Conservation (phyloP, 2,888 invertebrate species). For the Athripsodes cinereus region DNA sequence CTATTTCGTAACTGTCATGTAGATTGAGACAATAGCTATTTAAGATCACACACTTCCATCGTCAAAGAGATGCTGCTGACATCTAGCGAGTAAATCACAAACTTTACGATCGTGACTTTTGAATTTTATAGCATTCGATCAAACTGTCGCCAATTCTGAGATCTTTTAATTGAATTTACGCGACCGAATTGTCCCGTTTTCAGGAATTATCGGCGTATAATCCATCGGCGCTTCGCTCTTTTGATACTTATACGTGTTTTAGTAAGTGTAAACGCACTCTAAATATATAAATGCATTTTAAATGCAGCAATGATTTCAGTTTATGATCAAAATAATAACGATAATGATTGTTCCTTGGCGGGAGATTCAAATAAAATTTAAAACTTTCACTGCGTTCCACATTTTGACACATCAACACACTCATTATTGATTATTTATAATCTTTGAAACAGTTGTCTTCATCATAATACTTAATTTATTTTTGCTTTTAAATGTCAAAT, state of each 20-base stretch:
- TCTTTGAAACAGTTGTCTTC: background rate
- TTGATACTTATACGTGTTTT: background rate
- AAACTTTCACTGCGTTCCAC: background rate
- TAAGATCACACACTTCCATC: conserved; percentile 7
- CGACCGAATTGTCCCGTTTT: background rate
- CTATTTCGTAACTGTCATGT: too few relatives aligned
- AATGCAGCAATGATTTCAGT: background rate
- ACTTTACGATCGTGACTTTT: conserved; percentile 14
- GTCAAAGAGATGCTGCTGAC: conserved; percentile 3
- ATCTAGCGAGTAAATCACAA: conserved; percentile 17
- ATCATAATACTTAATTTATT: background rate
- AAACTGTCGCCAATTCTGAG: conserved; percentile 14
- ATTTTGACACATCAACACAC: background rate
- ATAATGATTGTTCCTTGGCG: background rate
- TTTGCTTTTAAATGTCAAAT: background rate
- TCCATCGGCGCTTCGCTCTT: background rate
- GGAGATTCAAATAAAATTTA: background rate
- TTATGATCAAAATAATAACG: background rate
- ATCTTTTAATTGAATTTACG: conserved; percentile 12
- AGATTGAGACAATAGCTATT: too few relatives aligned
- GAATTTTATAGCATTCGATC: conserved; percentile 9
- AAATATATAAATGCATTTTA: background rate
- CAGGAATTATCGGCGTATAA: background rate
- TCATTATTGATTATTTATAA: background rate
- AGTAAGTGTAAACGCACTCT: background rate